Base-by-base conservation (phyloP, 2,113 vertebrate species). In the Cynopterus brachyotis region DNA sequence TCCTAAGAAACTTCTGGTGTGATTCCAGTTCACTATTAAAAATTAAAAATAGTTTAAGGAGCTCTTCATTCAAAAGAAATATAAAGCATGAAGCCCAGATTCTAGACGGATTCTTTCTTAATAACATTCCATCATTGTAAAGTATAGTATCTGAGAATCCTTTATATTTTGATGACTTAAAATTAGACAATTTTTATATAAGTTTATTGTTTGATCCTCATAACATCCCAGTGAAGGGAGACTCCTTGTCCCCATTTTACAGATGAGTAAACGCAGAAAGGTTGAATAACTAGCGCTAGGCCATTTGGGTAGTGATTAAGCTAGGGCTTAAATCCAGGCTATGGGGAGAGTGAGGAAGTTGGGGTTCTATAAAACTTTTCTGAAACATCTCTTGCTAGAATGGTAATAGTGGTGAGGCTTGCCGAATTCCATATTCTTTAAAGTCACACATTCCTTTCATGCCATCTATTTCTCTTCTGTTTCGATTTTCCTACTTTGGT, bases 401-500 rank as follows among this genome's bases (percentile, higher is more conserved):
- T 22, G 99, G 98, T 73, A 99, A 99, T 35, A 98, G 98, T 81
- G 99, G 99, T 0, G 99, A 99, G 96, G 98, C 99, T 97, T 98
- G 98, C 30, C 72, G 40, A 59, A 40, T 53, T 70, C 15, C 40
- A 69, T 37, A 40, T 60, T 96, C 76, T 87, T 85, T 85, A 35
- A 69, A 26, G 47, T 94, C 32, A 20, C 42, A 47, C 40, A 15
- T 78, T 95, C 16, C 22, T 88, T 87, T 64, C 81, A 42, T 37
- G 4, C 42, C 26, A 42, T 78, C 92, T 76, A 2, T 80, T 76
- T 6, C 42, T 79, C 45, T 67, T 95, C 67, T 92, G 15, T 93
- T 93, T 66, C 84, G 32, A 76, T 50, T 88, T 90, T 95, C 42
- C 86, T 89, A 22, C 8, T 92, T 73, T 35, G 9, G 30, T 70